These are phyloP conservation scores for Manduca sexta DNA, from an alignment of 1,140 invertebrate genomes.

Conservation along the genomic window DNA sequence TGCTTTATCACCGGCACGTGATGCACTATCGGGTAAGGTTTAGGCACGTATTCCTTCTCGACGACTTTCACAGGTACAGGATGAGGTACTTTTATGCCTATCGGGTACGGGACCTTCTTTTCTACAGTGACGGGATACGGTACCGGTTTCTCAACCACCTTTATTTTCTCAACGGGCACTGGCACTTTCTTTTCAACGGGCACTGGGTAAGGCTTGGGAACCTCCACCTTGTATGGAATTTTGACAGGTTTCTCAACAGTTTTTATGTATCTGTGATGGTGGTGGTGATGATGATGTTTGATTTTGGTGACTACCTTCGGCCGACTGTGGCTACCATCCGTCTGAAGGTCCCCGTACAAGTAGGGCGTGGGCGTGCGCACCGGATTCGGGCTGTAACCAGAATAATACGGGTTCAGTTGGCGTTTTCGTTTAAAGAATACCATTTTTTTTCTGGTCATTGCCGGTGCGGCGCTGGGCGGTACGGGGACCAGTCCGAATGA, in stretches of 20 bases:
- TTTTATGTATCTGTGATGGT: constrained; percentile 76
- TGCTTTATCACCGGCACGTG: constrained; percentile 66
- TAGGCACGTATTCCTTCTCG: constrained; percentile 71
- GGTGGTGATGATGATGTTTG: constrained; percentile 77
- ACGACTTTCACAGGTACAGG: constrained; percentile 69
- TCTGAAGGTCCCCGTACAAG: constrained; percentile 31
- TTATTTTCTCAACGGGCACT: constrained; percentile 77
- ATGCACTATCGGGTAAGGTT: constrained; percentile 76
- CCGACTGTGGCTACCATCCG: constrained; percentile 31
- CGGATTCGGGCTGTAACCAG: constrained; percentile 31
- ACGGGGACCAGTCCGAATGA: constrained; percentile 52
- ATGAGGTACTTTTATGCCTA: constrained; percentile 75
- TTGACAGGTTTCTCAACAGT: constrained; percentile 73
- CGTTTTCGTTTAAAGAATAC: constrained; percentile 45
- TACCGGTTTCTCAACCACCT: constrained; percentile 77
- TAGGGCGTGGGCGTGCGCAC: constrained; percentile 16
- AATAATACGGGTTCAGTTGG: constrained; percentile 35
- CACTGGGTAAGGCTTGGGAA: constrained; percentile 73
- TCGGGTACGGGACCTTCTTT: constrained; percentile 77
- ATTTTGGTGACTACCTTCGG: constrained; percentile 66
- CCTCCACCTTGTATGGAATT: constrained; percentile 64
- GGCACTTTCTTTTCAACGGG: constrained; percentile 78
- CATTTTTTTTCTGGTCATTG: constrained; percentile 38
- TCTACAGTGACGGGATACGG: constrained; percentile 77
- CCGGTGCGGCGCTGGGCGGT: constrained; percentile 22